Evolutionary conservation across 2,888 invertebrate genomes (phyloP).

Genomic region (Drosophila macrospina): DNA sequence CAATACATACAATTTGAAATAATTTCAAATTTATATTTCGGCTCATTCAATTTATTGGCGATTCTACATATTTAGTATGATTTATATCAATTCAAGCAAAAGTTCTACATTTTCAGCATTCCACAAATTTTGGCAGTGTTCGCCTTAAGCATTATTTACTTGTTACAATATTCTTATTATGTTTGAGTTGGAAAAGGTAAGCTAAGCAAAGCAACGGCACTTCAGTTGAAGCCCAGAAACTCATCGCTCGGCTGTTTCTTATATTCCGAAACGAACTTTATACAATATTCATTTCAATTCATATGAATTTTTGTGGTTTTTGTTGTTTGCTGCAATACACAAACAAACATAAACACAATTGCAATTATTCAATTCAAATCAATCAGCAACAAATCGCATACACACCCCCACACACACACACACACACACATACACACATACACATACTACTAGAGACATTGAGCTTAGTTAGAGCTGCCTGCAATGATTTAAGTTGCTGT

Average conservation of each 20-base stretch:
- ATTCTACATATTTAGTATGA: slow-evolving; percentile 70
- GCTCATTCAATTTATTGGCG: slow-evolving; percentile 57
- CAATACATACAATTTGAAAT: slow-evolving; percentile 20
- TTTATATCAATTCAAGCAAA: slow-evolving; percentile 69
- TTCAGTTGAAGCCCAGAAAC: too few species aligned
- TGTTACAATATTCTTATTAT: too few species aligned
- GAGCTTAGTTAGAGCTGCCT: slow-evolving; percentile 73
- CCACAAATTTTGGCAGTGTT: too few species aligned
- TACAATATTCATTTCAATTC: slow-evolving; percentile 19
- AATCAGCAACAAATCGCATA: slow-evolving; percentile 75
- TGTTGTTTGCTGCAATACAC: slow-evolving; percentile 34
- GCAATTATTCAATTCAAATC: slow-evolving; percentile 84
- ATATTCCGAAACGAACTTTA: slow-evolving; percentile 5
- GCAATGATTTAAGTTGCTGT: slow-evolving; percentile 75
- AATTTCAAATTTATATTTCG: slow-evolving; percentile 31
- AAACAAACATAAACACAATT: slow-evolving; percentile 58
- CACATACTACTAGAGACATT: slow-evolving; percentile 59
- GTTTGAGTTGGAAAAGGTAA: too few species aligned
- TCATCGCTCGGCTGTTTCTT: too few species aligned
- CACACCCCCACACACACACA: slow-evolving; percentile 38
- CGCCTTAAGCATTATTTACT: too few species aligned
- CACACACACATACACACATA: slow-evolving; percentile 24
- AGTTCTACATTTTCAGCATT: slow-evolving; percentile 41
- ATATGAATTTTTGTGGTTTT: slow-evolving; percentile 7
- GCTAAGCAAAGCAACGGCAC: too few species aligned